These are phyloP conservation scores for Laticauda laticaudata DNA, from an alignment of 2,113 vertebrate species.

Conservation along the genomic window DNA sequence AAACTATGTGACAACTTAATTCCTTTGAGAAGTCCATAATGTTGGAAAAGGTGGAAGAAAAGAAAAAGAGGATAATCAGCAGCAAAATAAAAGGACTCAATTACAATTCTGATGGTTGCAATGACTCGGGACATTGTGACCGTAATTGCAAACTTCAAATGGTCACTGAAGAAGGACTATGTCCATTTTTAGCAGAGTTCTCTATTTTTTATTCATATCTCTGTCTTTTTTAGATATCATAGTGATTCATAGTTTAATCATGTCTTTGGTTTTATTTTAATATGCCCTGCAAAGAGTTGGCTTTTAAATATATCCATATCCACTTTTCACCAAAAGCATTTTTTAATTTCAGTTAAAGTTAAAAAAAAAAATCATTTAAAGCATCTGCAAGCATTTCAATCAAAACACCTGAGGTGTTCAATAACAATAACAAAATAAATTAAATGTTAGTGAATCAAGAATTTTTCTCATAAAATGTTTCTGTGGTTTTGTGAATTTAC, in stretches of 20 bases:
- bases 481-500: neutral
- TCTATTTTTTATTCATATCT: neutral
- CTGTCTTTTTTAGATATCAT: neutral
- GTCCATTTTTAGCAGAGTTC: neutral
- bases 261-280: neutral
- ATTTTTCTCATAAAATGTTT: neutral
- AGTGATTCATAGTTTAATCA: neutral
- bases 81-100: neutral
- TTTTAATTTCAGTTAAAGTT: neutral
- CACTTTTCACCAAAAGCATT: neutral
- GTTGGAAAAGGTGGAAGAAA: neutral
- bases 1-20: neutral
- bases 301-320: neutral
- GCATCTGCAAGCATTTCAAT: neutral
- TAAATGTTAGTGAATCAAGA: neutral
- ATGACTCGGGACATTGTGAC: neutral
- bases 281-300: neutral
- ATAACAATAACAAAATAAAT: neutral
- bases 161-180: neutral
- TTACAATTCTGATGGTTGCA: neutral
- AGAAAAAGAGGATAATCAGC: neutral
- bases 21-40: neutral
- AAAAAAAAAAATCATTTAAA: neutral
- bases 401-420: neutral
- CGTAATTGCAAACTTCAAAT: neutral